These are phyloP conservation scores for Agrotis exclamationis DNA, from an alignment of 2,888 invertebrate species.

Conservation along the genomic window DNA sequence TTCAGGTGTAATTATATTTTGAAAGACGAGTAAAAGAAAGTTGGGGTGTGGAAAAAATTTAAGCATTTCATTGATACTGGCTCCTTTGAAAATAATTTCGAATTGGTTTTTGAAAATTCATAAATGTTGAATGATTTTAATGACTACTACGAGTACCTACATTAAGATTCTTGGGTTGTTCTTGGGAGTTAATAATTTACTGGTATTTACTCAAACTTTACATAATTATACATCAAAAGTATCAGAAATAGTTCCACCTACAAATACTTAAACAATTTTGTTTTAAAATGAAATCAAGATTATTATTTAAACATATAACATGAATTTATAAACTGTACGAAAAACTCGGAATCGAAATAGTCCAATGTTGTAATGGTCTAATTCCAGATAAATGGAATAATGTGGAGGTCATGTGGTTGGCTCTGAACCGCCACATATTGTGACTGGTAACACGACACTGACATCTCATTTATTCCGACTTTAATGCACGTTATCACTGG, in stretches of 20 bases:
- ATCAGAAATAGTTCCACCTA: slow-evolving; percentile 61
- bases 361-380: slow-evolving; percentile 85
- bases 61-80: background rate
- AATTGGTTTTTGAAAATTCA: background rate
- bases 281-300: slow-evolving; percentile 76
- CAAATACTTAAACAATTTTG: slow-evolving; percentile 71
- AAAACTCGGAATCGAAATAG: slow-evolving; percentile 80
- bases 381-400: slow-evolving; percentile 85
- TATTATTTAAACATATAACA: slow-evolving; percentile 76
- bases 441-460: slow-evolving; percentile 70
- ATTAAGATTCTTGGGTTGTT: too few relatives aligned
- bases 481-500: slow-evolving; percentile 64
- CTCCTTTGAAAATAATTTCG: slow-evolving; percentile 4
- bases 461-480: slow-evolving; percentile 68
- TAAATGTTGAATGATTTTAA: slow-evolving; percentile 1
- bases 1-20: slow-evolving; percentile 19
- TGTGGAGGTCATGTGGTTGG: slow-evolving; percentile 79
- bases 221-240: slow-evolving; percentile 60
- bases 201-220: slow-evolving; percentile 36
- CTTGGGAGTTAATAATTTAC: slow-evolving; percentile 15
- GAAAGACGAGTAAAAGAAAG: slow-evolving; percentile 34
- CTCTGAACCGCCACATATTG: slow-evolving; percentile 67
- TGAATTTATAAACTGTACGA: slow-evolving; percentile 81
- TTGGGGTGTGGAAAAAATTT: background rate
- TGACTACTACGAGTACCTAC: background rate